Base-by-base conservation (phyloP, 2,113 vertebrate species). In the Cercopithecus mona region DNA sequence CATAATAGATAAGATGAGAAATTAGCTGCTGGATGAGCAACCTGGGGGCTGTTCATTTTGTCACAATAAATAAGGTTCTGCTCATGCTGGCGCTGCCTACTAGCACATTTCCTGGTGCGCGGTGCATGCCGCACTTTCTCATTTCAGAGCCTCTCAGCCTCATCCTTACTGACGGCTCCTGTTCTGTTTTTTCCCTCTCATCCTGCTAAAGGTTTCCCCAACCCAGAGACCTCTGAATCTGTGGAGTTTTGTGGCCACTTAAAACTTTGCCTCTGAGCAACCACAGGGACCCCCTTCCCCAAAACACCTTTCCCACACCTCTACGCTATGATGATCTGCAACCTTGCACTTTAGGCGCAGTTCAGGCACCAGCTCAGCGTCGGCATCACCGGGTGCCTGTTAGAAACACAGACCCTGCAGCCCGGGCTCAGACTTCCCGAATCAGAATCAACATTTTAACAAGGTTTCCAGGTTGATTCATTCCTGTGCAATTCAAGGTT, bases 1-100 rank as follows among this genome's bases (percentile, higher is more conserved):
- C 98, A 96, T 98, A 98, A 98, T 96, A 98, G 98, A 98, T 98
- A 99, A 98, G 98, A 99, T 98, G 98, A 98, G 98, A 98, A 99
- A 98, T 99, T 98, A 99, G 98, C 97, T 98, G 97, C 95, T 97
- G 98, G 98, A 98, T 98, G 98, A 98, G 98, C 97, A 98, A 98
- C 98, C 98, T 75, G 64, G 98, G 98, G 98, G 98, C 98, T 99
- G 98, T 98, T 98, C 96, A 87, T 98, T 98, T 98, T 98, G 98
- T 98, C 98, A 97, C 97, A 97, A 96, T 98, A 98, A 98, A 98
- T 97, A 88, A 97, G 97, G 80, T 90, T 98, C 43, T 92, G 96
- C 96, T 27, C 90, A 66, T 27, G 75, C 97, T 75, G 96, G 76
- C 0, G 7, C 96, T 72, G 97, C 72, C 72, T 59, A 32, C 61